Evolutionary conservation across 2,113 vertebrate genomes (phyloP), one percentile per base, ranked within the genome.

Genomic region (Tinamus guttatus): DNA sequence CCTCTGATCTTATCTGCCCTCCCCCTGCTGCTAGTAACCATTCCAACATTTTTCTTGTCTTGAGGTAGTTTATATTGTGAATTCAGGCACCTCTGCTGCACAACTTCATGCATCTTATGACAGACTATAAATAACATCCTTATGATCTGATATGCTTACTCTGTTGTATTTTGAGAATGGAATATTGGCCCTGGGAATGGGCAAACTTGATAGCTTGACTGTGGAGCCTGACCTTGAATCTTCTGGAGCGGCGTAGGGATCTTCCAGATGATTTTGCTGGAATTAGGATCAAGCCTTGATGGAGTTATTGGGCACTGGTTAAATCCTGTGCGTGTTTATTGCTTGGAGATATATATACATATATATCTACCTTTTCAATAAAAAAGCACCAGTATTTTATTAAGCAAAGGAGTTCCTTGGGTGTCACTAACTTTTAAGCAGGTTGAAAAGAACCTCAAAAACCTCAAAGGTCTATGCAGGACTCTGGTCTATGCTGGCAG

Each of bases 381-480:
- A 91, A 69, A 89, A 82, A 63, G 51, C 79, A 11, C 13, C 51
- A 70, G 78, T 51, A 59, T 90, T 91, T 93, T 63, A 80, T 91
- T 87, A 87, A 90, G 64, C 79, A 95, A 56, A 70, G 80, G 58
- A 0, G 1, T 83, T 86, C 38, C 88, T 75, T 84, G 86, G 64
- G 69, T 80, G 79, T 88, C 85, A 41, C 59, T 92, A 84, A 17
- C 36, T 77, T 86, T 38, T 45, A 81, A 64, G 76, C 93, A 95
- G n/a, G 73, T 30, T 94, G 90, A 88, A 93, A 94, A 22, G 49
- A 49, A 24, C 49, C 49, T 49, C 49, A 49, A 24, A 87, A 90
- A 74, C 85, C 73, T 94, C 85, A 89, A 38, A 91, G 43, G 76
- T 68, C 54, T 13, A 81, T 56, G 47, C n/a, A 76, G 70, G 30